phyloP scores from a whole-genome alignment of 2,888 invertebrate genomes.

The Adela reaumurella region DNA sequence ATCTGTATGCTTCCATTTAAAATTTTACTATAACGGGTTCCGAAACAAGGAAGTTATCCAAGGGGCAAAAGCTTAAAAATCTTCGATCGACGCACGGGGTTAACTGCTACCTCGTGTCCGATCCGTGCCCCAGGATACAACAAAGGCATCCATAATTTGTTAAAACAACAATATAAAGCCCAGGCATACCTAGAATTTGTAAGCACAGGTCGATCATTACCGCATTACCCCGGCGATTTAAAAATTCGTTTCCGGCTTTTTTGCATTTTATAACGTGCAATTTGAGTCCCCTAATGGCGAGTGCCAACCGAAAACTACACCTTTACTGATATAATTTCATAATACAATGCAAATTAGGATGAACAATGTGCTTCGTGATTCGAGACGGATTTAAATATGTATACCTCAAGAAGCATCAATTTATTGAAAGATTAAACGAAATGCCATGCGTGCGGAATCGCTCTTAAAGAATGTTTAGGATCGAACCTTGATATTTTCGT shows the following conservation, averaged over 20 bases:
- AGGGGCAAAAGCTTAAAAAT: no score
- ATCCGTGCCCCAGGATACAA: not conserved
- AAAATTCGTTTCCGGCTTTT: slow-evolving; percentile 22
- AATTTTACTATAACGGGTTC: no score
- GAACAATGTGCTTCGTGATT: not conserved
- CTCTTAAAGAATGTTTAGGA: not conserved
- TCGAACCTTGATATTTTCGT: not conserved
- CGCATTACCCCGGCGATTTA: slow-evolving; percentile 8
- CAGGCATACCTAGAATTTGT: not conserved
- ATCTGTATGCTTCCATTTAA: no score
- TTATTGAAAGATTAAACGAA: not conserved
- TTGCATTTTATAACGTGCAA: slow-evolving; percentile 38
- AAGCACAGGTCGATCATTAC: not conserved
- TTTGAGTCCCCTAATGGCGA: slow-evolving; percentile 31
- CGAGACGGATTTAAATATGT: not conserved
- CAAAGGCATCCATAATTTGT: not conserved
- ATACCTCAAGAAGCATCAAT: not conserved
- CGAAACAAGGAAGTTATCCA: no score
- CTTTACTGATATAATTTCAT: not conserved
- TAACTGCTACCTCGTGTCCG: no score
- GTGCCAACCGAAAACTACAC: slow-evolving; percentile 4
- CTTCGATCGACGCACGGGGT: no score
- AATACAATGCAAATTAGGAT: not conserved
- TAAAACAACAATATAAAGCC: not conserved
- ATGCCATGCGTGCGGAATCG: not conserved